A percentile compares a stretch with the other conserved stretches of the same genome.
phyloP scores from a whole-genome alignment of 2,888 invertebrate species.

The Drosophila nr. perissopoda region DNA sequence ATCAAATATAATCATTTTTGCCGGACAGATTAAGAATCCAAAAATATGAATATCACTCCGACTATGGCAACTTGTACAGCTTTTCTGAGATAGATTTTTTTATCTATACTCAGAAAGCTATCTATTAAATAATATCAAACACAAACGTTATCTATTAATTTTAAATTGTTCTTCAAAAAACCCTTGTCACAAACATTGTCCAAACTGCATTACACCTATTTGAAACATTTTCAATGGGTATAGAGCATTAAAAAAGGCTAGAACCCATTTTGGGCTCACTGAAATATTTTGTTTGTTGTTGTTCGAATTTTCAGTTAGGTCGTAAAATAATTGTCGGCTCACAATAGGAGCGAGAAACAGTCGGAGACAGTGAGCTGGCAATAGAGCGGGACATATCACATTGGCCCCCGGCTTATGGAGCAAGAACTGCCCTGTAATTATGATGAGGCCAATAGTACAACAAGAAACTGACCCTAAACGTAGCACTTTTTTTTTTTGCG shows the following conservation, averaged over 20 bases:
- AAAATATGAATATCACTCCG: background rate
- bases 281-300: conserved; percentile 43
- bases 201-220: background rate
- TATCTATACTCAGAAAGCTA: background rate
- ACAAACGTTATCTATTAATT: no score
- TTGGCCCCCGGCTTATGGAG: conserved; percentile 64
- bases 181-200: background rate
- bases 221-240: background rate
- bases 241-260: conserved; percentile 9
- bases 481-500: conserved; percentile 41
- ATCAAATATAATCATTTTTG: background rate
- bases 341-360: conserved; percentile 37
- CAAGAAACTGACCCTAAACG: conserved; percentile 73
- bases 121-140: background rate
- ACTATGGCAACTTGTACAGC: background rate
- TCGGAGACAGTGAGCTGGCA: conserved; percentile 52
- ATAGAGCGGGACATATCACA: conserved; percentile 75
- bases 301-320: conserved; percentile 60
- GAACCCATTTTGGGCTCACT: conserved; percentile 45
- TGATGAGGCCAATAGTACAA: conserved; percentile 72
- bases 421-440: conserved; percentile 74
- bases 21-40: background rate
- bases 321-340: conserved; percentile 76
- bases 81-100: background rate
- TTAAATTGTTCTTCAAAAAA: background rate